Conservation (phyloP, 2,888 invertebrate species). For the Lasius platythorax region DNA sequence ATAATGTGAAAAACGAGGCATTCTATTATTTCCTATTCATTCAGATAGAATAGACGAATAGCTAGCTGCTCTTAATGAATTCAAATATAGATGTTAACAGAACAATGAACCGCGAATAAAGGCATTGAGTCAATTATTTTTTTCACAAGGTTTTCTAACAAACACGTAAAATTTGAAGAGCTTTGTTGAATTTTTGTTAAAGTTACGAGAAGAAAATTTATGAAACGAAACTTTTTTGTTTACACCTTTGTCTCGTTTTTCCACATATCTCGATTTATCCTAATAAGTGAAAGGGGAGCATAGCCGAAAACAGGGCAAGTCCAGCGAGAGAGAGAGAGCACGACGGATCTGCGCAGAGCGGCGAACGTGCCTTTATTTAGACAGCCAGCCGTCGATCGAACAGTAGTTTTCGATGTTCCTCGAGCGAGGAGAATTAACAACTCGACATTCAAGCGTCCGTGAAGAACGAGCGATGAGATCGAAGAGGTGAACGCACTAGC, state of each 20-base stretch:
- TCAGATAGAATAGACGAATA: background rate
- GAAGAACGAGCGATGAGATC: constrained; percentile 62
- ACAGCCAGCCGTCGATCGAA: constrained; percentile 40
- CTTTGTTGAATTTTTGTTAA: background rate
- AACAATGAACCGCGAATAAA: too few relatives aligned
- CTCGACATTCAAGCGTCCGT: constrained; percentile 51
- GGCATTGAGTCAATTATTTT: too few relatives aligned
- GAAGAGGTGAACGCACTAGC: constrained; percentile 69
- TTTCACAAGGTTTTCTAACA: background rate
- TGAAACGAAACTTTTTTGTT: too few relatives aligned
- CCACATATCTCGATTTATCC: constrained; percentile 6
- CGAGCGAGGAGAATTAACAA: constrained; percentile 49
- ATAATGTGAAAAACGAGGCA: background rate
- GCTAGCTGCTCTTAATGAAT: background rate
- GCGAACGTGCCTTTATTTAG: constrained; percentile 48
- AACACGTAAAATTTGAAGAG: background rate
- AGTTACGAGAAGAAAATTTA: background rate
- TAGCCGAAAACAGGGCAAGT: constrained; percentile 24
- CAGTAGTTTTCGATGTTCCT: constrained; percentile 46
- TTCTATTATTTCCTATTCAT: constrained; percentile 15
- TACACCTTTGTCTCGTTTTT: background rate
- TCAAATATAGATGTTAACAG: background rate
- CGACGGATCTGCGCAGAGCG: background rate
- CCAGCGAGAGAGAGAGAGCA: background rate
- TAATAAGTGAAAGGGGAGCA: background rate